phyloP scores from a whole-genome alignment of 2,888 invertebrate species.

The Psococerastis gibbosa region DNA sequence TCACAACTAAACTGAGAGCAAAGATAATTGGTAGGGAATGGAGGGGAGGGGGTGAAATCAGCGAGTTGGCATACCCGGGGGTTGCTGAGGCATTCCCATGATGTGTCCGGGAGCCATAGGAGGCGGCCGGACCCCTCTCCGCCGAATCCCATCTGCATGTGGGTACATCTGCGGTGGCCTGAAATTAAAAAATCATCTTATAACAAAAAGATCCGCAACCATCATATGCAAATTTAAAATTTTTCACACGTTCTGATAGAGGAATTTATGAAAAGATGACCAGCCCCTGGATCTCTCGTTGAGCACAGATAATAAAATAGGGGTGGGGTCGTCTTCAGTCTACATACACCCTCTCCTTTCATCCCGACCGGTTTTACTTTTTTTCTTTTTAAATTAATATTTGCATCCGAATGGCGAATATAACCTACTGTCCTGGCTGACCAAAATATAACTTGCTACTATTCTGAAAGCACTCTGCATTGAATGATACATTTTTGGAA shows the following conservation, averaged over 20 bases:
- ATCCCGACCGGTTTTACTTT: neutral
- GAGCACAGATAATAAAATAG: slow-evolving; percentile 5
- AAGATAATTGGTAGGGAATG: too few relatives aligned
- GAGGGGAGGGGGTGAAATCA: too few relatives aligned
- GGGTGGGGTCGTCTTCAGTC: slow-evolving; percentile 1
- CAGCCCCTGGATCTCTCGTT: neutral
- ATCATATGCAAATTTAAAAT: slow-evolving; percentile 8
- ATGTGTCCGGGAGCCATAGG: slow-evolving; percentile 8
- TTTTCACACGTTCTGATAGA: slow-evolving; percentile 11
- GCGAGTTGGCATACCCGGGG: slow-evolving; percentile 4
- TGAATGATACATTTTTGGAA: too few relatives aligned
- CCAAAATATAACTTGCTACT: neutral
- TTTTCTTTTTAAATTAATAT: slow-evolving; percentile 3
- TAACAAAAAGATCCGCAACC: slow-evolving; percentile 5
- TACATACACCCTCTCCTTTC: slow-evolving; percentile 9
- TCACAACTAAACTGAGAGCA: too few relatives aligned
- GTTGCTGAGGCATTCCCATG: slow-evolving; percentile 9
- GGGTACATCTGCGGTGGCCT: slow-evolving; percentile 9
- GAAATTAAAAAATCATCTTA: slow-evolving; percentile 10
- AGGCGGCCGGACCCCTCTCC: neutral
- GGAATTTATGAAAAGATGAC: too few relatives aligned
- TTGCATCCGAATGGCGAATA: slow-evolving; percentile 7
- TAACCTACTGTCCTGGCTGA: too few relatives aligned
- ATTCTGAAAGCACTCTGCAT: too few relatives aligned
- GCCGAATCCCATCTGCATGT: slow-evolving; percentile 1